These are phyloP conservation scores for Microctonus brassicae DNA, from an alignment of 2,888 invertebrate genomes.

Conservation along the genomic window DNA sequence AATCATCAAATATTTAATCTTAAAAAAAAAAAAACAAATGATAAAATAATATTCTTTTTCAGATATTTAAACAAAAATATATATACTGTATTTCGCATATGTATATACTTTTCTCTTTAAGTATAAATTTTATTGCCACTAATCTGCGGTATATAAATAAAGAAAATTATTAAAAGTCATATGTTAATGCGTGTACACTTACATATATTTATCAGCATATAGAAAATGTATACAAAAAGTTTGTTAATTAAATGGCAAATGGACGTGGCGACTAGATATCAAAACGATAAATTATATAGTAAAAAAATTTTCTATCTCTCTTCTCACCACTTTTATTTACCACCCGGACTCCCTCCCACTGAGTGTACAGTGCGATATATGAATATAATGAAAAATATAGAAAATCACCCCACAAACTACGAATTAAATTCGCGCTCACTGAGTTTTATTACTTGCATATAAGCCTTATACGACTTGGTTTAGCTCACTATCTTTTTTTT, in stretches of 20 bases:
- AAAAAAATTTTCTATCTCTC: not conserved
- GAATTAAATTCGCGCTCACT: slow-evolving; percentile 24
- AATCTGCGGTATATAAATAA: not conserved
- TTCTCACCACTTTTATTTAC: not conserved
- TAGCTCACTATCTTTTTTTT: slow-evolving; percentile 1
- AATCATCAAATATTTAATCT: not conserved
- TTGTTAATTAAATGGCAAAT: slow-evolving; percentile 1
- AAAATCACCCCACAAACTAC: slow-evolving; percentile 24
- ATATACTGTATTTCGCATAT: not conserved
- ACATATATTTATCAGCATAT: too few species aligned
- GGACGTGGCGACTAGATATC: not conserved
- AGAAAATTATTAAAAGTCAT: not conserved
- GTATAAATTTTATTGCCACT: not conserved
- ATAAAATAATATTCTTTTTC: not conserved
- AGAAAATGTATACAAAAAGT: not conserved
- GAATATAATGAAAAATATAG: not conserved
- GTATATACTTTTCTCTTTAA: not conserved
- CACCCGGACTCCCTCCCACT: not conserved
- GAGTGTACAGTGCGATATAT: not conserved
- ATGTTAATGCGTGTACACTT: not conserved
- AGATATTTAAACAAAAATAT: not conserved
- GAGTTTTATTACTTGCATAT: slow-evolving; percentile 26
- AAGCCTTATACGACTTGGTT: slow-evolving; percentile 9
- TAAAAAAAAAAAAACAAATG: not conserved
- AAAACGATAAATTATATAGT: not conserved